Percentiles rank a stretch among this genome's conserved stretches.
These are phyloP conservation scores for Sarcophaga variegata DNA, from an alignment of 2,888 invertebrate species.

Conservation along the genomic window DNA sequence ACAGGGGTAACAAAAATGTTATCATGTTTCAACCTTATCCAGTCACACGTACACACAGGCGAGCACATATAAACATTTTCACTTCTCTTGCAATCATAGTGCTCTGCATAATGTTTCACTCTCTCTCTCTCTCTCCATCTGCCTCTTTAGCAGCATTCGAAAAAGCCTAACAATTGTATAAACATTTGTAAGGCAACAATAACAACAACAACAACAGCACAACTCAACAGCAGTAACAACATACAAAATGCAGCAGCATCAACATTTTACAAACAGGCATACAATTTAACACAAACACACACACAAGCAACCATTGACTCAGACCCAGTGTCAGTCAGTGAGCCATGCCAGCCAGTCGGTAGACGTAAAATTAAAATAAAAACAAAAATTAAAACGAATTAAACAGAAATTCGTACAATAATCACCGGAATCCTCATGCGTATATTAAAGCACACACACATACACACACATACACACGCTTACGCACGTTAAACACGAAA, in stretches of 20 bases:
- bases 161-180: not conserved
- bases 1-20: slow-evolving; percentile 64
- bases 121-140: too few relatives aligned
- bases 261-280: slow-evolving; percentile 19
- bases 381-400: slow-evolving; percentile 13
- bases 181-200: slow-evolving; percentile 44
- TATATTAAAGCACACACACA: slow-evolving; percentile 40
- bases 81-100: too few relatives aligned
- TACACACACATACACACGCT: slow-evolving; percentile 11
- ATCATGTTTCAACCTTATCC: slow-evolving; percentile 67
- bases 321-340: not conserved
- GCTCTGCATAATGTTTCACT: too few relatives aligned
- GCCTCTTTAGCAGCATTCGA: too few relatives aligned
- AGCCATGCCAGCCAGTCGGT: slow-evolving; percentile 25
- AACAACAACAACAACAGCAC: slow-evolving; percentile 25
- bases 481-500: too few relatives aligned
- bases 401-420: slow-evolving; percentile 42
- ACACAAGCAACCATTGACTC: slow-evolving; percentile 1
- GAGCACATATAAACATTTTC: not conserved
- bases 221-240: slow-evolving; percentile 7
- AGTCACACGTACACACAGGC: slow-evolving; percentile 39
- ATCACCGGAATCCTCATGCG: slow-evolving; percentile 65
- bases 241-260: slow-evolving; percentile 11
- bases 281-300: not conserved
- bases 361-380: not conserved